Conservation (phyloP, 2,888 invertebrate species). For the Tetanocera ferruginea region DNA sequence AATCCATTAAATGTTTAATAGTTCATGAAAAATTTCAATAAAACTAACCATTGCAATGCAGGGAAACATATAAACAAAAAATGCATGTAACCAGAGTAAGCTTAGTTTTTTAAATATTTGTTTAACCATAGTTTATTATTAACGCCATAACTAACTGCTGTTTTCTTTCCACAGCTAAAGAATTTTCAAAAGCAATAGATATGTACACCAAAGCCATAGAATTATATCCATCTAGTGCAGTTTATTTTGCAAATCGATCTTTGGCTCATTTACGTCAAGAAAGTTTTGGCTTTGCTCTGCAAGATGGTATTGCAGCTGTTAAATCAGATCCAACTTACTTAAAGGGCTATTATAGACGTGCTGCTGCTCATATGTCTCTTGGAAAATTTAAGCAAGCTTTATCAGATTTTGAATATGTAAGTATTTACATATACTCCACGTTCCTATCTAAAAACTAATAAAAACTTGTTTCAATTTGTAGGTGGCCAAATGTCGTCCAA, state of each 20-base stretch:
- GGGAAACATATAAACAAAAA: too few species aligned
- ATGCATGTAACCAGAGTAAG: too few species aligned
- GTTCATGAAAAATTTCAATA: too few species aligned
- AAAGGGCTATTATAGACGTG: constrained; percentile 97
- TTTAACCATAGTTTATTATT: neutral
- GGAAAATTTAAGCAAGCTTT: constrained; percentile 97
- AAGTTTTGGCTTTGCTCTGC: constrained; percentile 93
- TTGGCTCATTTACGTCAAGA: constrained; percentile 94
- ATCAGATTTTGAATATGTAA: constrained; percentile 95
- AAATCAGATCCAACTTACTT: constrained; percentile 90
- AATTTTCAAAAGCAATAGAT: constrained; percentile 90
- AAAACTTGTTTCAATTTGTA: constrained; percentile 60
- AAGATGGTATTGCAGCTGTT: constrained; percentile 92
- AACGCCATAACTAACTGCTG: neutral
- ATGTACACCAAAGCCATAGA: constrained; percentile 91
- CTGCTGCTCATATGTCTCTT: constrained; percentile 96
- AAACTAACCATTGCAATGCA: too few species aligned
- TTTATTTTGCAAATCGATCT: constrained; percentile 95
- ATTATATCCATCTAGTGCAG: constrained; percentile 84
- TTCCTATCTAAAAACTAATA: neutral
- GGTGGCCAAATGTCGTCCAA: constrained; percentile 93
- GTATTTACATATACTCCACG: constrained; percentile 59
- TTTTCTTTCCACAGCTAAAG: constrained; percentile 79
- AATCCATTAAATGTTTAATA: neutral
- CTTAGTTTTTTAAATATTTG: too few species aligned